Evolutionary conservation across 2,888 invertebrate genomes (phyloP), one percentile per base, ranked within the genome.

Genomic region (Cerceris rybyensis): DNA sequence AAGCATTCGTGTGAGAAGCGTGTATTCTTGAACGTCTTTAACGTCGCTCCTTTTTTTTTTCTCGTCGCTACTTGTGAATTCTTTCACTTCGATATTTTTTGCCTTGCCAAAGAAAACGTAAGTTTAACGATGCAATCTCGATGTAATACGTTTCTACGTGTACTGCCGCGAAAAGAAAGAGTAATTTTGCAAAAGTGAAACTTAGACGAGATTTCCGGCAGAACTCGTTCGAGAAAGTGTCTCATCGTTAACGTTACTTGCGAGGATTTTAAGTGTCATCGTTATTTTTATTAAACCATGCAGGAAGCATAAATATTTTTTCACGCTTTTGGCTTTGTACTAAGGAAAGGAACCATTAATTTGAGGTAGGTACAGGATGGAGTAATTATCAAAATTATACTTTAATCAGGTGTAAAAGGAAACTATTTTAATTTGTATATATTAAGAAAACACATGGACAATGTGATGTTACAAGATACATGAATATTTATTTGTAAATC

Each of bases 401-500:
- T 28, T 4, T 1, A 28, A 28, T 28, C 28, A 4, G 28, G 2
- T 2, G 28, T 28, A 28, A 28, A 28, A 28, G 28, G 28, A 4
- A 2, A 28, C 28, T 28, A 28, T 28, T 28, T 28, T 28, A 1
- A 28, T 28, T 28, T 28, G 28, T 28, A 28, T 28, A 2, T 28
- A 28, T 28, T 28, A 28, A 28, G 28, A 28, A 28, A 65, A 70
- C 58, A 64, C n/a, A 50, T 49, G 54, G n/a, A 28, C 17, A 17
- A n/a, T 1, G 28, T 39, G 39, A 57, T 39, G 49, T 66, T 43
- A 28, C 67, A 79, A 60, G 77, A 75, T 59, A 75, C 57, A 78
- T 67, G 64, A 78, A 59, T 73, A 79, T 87, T 87, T 87, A 87
- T 87, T 87, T 76, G 68, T 78, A 74, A 81, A 61, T 75, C 75